phyloP scores from a whole-genome alignment of 2,888 invertebrate genomes.

The Platypus cylindrus region DNA sequence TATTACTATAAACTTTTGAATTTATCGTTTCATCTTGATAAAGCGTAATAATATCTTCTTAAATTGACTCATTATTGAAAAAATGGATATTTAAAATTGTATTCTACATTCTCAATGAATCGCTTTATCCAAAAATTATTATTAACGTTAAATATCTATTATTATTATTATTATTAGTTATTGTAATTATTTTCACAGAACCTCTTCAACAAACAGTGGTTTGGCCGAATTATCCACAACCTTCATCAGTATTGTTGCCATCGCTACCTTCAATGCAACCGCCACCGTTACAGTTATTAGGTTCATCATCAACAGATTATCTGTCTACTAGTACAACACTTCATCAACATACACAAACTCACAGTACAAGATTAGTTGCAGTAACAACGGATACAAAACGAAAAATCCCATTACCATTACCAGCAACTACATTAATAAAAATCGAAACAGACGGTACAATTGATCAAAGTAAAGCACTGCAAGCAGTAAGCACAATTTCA shows the following conservation, averaged over 20 bases:
- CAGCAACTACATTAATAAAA: conserved; percentile 48
- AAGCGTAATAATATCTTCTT: no score
- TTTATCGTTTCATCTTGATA: no score
- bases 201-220: conserved; percentile 62
- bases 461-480: conserved; percentile 35
- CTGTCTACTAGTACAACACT: conserved; percentile 49
- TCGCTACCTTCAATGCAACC: conserved; percentile 46
- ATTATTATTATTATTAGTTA: background rate
- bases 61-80: no score
- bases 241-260: conserved; percentile 35
- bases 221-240: conserved; percentile 55
- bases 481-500: conserved; percentile 30
- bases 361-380: conserved; percentile 53
- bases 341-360: conserved; percentile 53
- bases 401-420: conserved; percentile 36
- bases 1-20: no score
- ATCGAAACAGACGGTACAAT: conserved; percentile 50
- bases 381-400: conserved; percentile 44
- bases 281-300: conserved; percentile 46
- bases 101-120: no score
- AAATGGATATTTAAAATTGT: no score
- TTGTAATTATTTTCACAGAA: conserved; percentile 31
- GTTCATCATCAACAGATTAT: conserved; percentile 40
- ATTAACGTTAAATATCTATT: no score
- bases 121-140: no score